A percentile compares a stretch with the other conserved stretches of the same genome.
Conservation (phyloP, 2,113 vertebrate genomes). For the Cyanoramphus novaezelandiae region DNA sequence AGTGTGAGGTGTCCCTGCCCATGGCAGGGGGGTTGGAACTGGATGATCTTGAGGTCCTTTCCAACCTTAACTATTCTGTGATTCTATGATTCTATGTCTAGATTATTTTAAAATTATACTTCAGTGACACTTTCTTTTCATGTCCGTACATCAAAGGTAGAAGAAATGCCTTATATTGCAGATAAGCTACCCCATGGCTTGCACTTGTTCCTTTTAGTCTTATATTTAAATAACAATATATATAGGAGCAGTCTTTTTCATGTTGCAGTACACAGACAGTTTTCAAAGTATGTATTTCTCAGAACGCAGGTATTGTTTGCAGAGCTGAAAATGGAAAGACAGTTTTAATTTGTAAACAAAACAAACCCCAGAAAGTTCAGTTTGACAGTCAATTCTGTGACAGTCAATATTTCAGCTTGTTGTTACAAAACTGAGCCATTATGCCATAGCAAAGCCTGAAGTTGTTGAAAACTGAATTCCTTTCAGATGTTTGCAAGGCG, state of each 20-base stretch:
- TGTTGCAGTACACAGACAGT: background rate
- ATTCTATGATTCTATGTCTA: background rate
- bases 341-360: background rate
- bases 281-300: background rate
- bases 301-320: background rate
- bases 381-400: background rate
- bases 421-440: conserved; percentile 1
- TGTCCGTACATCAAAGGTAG: background rate
- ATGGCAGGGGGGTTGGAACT: too few species aligned
- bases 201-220: background rate
- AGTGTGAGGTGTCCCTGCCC: too few species aligned
- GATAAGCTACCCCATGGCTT: background rate
- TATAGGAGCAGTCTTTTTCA: background rate
- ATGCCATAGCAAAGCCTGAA: background rate
- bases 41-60: too few species aligned
- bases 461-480: background rate
- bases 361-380: background rate
- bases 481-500: background rate
- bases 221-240: background rate
- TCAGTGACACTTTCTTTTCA: background rate
- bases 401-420: background rate
- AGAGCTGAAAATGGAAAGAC: background rate
- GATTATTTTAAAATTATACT: background rate
- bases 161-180: background rate
- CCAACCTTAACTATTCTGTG: too few species aligned